phyloP scores from a whole-genome alignment of 2,113 vertebrate genomes.

The Python bivittatus region DNA sequence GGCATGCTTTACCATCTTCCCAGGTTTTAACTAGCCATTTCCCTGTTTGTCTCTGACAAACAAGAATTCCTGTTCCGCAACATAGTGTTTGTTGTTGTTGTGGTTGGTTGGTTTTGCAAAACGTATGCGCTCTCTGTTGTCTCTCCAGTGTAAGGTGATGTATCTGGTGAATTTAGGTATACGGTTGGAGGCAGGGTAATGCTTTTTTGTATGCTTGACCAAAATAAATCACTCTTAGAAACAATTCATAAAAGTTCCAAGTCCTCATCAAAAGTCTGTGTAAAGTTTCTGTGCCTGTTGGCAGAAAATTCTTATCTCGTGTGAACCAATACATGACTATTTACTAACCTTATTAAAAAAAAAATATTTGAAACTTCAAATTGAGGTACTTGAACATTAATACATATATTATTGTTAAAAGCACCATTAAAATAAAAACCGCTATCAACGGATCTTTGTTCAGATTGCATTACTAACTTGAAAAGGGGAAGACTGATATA shows the following conservation, averaged over 20 bases:
- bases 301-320: neutral
- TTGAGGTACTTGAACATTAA: neutral
- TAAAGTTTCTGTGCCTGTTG: neutral
- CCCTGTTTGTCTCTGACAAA: neutral
- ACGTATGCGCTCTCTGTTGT: neutral
- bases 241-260: neutral
- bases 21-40: neutral
- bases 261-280: neutral
- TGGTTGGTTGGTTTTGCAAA: neutral
- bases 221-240: neutral
- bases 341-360: neutral
- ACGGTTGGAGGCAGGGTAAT: neutral
- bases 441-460: neutral
- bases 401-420: neutral
- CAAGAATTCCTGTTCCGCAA: neutral
- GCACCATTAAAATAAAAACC: neutral
- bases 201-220: neutral
- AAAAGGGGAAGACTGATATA: slow-evolving; percentile 58
- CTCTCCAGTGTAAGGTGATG: neutral
- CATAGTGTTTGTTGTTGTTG: neutral
- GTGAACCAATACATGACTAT: neutral
- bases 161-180: neutral
- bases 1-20: neutral
- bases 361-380: neutral
- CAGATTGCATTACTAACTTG: neutral